phyloP scores from a whole-genome alignment of 2,113 vertebrate species.

The Uria lomvia region DNA sequence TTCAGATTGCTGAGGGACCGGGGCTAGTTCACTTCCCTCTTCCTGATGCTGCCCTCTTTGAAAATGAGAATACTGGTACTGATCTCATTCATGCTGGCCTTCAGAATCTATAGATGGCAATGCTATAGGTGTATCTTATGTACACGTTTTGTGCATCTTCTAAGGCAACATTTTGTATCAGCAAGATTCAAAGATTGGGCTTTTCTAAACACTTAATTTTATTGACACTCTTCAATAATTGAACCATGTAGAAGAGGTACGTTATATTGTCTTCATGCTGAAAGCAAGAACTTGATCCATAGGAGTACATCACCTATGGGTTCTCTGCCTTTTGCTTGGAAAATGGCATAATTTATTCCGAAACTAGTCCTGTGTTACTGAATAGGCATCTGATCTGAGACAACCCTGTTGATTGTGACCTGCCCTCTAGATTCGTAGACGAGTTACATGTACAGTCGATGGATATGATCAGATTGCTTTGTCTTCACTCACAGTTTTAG shows the following conservation, averaged over 20 bases:
- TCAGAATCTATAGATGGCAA: neutral
- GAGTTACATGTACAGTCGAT: neutral
- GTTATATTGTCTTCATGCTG: neutral
- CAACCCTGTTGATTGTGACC: neutral
- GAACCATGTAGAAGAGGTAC: neutral
- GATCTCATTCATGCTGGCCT: neutral
- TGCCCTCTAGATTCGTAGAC: neutral
- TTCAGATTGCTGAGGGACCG: neutral
- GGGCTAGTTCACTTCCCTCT: neutral
- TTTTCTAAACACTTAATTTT: neutral
- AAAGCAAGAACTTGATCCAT: neutral
- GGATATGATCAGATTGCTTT: neutral
- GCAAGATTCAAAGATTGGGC: neutral
- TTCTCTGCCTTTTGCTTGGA: neutral
- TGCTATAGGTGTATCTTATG: neutral
- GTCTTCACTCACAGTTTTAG: neutral
- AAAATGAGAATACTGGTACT: neutral
- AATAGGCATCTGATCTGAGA: neutral
- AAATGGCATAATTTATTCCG: neutral
- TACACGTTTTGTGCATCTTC: neutral
- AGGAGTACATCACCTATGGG: neutral
- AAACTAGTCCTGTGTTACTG: neutral
- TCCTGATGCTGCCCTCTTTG: neutral
- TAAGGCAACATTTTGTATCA: neutral
- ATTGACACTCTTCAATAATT: neutral